Conservation (phyloP, 92 coral and sea anemone species). For the Parazoanthus atlanticus region DNA sequence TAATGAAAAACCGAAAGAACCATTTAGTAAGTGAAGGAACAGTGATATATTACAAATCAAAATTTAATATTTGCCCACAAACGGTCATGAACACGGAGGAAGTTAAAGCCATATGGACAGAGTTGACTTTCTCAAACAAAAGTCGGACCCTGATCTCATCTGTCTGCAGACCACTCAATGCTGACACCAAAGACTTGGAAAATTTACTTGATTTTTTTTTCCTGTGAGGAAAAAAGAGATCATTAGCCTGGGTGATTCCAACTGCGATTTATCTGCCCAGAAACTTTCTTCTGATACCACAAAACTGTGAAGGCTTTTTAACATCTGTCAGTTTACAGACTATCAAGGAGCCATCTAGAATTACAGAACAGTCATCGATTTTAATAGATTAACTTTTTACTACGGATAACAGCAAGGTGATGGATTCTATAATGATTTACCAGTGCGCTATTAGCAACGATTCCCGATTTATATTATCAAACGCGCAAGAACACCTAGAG, state of each 20-base stretch:
- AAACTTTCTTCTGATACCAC: not conserved
- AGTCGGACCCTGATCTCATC: not conserved
- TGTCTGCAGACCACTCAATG: not conserved
- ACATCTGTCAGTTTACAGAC: constrained; percentile 20
- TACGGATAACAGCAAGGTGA: too few relatives aligned
- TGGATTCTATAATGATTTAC: too few relatives aligned
- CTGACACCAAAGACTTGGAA: not conserved
- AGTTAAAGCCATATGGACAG: not conserved
- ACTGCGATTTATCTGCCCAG: not conserved
- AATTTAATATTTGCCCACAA: constrained; percentile 7
- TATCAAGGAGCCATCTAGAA: constrained; percentile 17
- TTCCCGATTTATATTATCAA: too few relatives aligned
- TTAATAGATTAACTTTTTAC: not conserved
- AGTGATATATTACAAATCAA: constrained; percentile 30
- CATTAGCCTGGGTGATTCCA: not conserved
- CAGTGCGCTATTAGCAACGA: too few relatives aligned
- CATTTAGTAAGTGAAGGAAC: constrained; percentile 34
- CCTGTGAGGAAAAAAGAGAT: not conserved
- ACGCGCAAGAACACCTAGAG: not conserved
- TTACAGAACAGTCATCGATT: not conserved
- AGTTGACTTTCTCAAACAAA: not conserved
- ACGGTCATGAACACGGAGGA: constrained; percentile 11
- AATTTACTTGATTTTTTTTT: not conserved
- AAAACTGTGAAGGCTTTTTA: not conserved
- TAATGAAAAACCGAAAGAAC: constrained; percentile 26